Conservation (phyloP, 2,888 invertebrate genomes). For the Drosophila cognata region DNA sequence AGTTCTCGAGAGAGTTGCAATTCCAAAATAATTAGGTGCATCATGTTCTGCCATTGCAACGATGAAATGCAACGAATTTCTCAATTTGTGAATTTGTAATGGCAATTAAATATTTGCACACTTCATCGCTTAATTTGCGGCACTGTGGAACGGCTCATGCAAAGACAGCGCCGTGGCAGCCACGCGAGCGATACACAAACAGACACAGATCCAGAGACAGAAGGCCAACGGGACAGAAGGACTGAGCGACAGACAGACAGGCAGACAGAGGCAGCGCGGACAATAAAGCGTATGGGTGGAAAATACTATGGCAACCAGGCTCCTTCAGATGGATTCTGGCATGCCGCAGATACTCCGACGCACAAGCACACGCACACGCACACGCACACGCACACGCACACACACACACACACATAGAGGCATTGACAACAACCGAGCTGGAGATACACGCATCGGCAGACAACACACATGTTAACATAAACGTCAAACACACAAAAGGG, state of each 20-base stretch:
- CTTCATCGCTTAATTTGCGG: constrained; percentile 23
- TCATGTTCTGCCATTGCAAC: background rate
- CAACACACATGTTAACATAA: constrained; percentile 81
- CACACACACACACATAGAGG: constrained; percentile 11
- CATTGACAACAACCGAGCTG: constrained; percentile 17
- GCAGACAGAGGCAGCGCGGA: constrained; percentile 28
- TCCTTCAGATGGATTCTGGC: constrained; percentile 64
- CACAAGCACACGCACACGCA: constrained; percentile 25
- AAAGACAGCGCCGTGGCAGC: constrained; percentile 45
- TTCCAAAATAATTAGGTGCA: background rate
- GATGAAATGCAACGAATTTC: constrained; percentile 2
- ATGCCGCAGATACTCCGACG: constrained; percentile 72
- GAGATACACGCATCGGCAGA: constrained; percentile 68
- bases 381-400: constrained; percentile 14
- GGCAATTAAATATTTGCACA: constrained; percentile 22
- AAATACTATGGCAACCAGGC: constrained; percentile 43
- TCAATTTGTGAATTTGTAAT: constrained; percentile 12
- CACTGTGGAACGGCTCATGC: constrained; percentile 55
- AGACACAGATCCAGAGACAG: background rate
- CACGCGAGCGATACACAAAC: constrained; percentile 31
- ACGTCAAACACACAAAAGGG: constrained; percentile 80
- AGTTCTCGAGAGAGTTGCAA: background rate
- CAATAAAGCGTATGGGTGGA: constrained; percentile 46
- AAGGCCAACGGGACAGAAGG: background rate
- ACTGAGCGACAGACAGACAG: constrained; percentile 2